Evolutionary conservation across 2,113 vertebrate species (phyloP), one percentile per base, ranked within the genome.

Genomic region (Clinocottus analis): DNA sequence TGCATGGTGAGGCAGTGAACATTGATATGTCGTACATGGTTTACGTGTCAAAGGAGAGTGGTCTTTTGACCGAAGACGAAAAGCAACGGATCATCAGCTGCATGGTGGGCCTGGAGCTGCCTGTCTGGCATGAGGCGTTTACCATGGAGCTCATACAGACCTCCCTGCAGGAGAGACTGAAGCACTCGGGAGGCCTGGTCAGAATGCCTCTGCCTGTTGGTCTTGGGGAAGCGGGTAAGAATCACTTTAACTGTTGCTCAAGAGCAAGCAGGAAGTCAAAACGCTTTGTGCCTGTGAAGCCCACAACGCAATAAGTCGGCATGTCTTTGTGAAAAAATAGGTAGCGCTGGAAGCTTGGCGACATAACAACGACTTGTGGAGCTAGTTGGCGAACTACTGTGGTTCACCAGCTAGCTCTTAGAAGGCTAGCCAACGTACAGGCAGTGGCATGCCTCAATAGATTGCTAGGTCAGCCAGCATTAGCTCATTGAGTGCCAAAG

Each of bases 1-100:
- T 96, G 88, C 96, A 96, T 0, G 95, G 96, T 0, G 95, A 96
- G 21, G 95, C 96, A 0, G 96, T 96, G 62, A 96, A 95, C 75
- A 49, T 96, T 0, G 95, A 96, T 75, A 96, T 96, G 96, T 92
- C 92, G 0, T 96, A 95, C 91, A 96, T 96, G 96, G 94, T 95
- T 1, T 96, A 95, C 3, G 91, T 96, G 4, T 92, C 96, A 16
- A 47, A 90, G 3, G 79, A 74, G 7, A 87, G 90, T 0, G 95
- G 91, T 0, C 86, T 96, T 0, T 60, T 96, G 53, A 89, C 17
- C 0, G 35, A 86, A 0, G 81, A 87, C 0, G 94, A 96, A 62
- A 96, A 93, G 79, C 83, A 92, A 33, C 93, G 95, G 81, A 95
- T 96, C 66, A 89, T 96, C 58, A 90, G 84, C 80, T 96, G 96